Base-by-base conservation (phyloP, 2,113 vertebrate species). In the Reinhardtius hippoglossoides region DNA sequence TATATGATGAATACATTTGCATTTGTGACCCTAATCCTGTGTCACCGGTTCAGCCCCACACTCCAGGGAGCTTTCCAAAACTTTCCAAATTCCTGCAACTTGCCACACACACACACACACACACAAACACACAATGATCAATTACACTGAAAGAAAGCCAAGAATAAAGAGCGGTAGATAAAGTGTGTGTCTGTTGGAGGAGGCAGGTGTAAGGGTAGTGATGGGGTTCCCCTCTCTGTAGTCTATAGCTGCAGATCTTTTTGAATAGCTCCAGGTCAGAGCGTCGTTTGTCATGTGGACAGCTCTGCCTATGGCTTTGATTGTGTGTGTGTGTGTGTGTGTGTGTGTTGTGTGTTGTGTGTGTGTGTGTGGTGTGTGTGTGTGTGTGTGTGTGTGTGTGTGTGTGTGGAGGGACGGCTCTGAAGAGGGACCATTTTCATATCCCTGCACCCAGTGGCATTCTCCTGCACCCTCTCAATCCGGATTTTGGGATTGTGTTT, bases 241-340 rank as follows among this genome's bases (percentile, higher is more conserved):
- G 75, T 78, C 69, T 58, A 31, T 31, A 72, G 62, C 75, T 42
- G 62, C 76, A 75, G 76, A 73, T 62, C 76, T 79, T 63, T 81
- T 35, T 74, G 83, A 86, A 81, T 50, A 55, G 74, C 76, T 75
- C 56, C 35, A n/a, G 56, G 76, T 76, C 52, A 79, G 71, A 77
- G 50, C 26, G 76, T 88, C 80, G n/a, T 91, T 90, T 83, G 76
- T 91, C 81, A 88, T 85, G 67, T 72, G 77, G 81, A 86, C 85
- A 73, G 76, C 69, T 80, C 63, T 54, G 76, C 78, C 73, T 50
- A 13, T 71, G 50, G 73, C 66, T 74, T 52, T 71, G 62, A 75
- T 37, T 63, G 21, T 73, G 23, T 23, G 37, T 35, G 23, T 62
- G 31, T 21, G 50, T 58, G 57, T 35, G 68, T 55, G 61, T 21